Evolutionary conservation across 2,888 invertebrate genomes (phyloP), one percentile per base, ranked within the genome.

Genomic region (Ophion slaviceki): DNA sequence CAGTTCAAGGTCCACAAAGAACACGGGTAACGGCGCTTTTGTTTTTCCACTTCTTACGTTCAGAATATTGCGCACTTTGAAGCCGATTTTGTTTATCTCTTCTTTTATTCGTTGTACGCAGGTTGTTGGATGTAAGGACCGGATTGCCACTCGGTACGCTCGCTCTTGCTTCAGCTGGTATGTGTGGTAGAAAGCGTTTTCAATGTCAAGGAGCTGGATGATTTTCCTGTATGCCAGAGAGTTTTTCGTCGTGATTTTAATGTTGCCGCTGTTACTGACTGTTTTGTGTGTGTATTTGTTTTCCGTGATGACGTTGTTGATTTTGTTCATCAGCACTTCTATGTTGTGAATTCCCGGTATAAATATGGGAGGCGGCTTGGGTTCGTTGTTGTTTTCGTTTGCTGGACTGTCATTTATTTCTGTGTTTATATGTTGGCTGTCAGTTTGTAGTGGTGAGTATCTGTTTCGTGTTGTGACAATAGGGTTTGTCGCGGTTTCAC

Each of bases 1-100:
- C 20, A 86, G 86, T 80, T 85, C 82, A 24, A 88, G 84, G 53
- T 88, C 87, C 4, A 88, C 74, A n/a, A 83, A 86, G 53, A 87
- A 87, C 32, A 88, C 59, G 28, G 86, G 81, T 11, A 88, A 62
- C 24, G 80, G 83, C 70, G 72, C 70, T 79, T 87, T 87, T 53
- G 59, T 72, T 72, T 72, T 72, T 57, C 71, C 71, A 72, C 59
- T 72, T 57, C 45, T 72, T 7, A 59, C 45, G 71, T 88, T 88
- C 10, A 71, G 40, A 28, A 88, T 57, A 20, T 87, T 85, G 1
- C 82, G 72, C 14, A 88, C 85, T 79, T 84, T 61, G 79, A 85
- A 85, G 1, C 87, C 83, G 40, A 78, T 28, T 62, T 80, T 74
- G 64, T 84, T 47, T 0, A 88, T 62, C 47, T 80, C 82, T n/a